A percentile compares a stretch with the other conserved stretches of the same genome.
phyloP scores from a whole-genome alignment of 2,797 vertebrate genomes.

The Decapterus maruadsi region DNA sequence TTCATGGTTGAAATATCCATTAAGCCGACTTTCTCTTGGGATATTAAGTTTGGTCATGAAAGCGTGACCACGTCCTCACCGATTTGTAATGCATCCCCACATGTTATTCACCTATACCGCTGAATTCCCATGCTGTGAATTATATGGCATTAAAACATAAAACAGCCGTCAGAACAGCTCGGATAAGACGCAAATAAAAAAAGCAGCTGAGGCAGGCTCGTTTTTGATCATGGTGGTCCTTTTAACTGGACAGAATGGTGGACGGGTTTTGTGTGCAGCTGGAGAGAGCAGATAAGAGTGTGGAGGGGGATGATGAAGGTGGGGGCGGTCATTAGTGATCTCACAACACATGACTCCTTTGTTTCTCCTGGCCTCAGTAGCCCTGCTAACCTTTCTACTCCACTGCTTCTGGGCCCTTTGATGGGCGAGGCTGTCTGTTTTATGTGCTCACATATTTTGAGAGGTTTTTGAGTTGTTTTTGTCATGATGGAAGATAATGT shows the following conservation, averaged over 20 bases:
- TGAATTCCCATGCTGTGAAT: conserved; percentile 45
- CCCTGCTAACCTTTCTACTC: conserved; percentile 50
- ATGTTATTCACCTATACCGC: conserved; percentile 14
- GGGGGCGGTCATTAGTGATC: conserved; percentile 58
- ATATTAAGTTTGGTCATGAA: not conserved
- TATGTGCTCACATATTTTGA: conserved; percentile 21
- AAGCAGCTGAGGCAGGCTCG: not conserved
- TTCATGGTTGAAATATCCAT: not conserved
- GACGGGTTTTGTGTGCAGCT: conserved; percentile 57
- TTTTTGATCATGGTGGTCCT: conserved; percentile 58
- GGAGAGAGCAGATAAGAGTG: conserved; percentile 70
- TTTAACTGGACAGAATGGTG: conserved; percentile 55
- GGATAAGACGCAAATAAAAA: conserved; percentile 30
- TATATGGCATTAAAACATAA: conserved; percentile 30
- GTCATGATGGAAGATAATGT: conserved; percentile 16
- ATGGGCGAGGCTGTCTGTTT: conserved; percentile 38
- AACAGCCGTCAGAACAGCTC: conserved; percentile 21
- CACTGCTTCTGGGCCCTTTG: conserved; percentile 37
- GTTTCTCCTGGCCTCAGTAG: conserved; percentile 49
- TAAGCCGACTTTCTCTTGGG: conserved; percentile 2
- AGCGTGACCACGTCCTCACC: not conserved
- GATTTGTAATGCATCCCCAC: conserved; percentile 15
- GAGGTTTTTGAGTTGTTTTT: conserved; percentile 21
- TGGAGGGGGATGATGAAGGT: conserved; percentile 29
- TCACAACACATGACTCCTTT: conserved; percentile 57